phyloP scores from a whole-genome alignment of 2,797 vertebrate species.

The Hippoglossus hippoglossus region DNA sequence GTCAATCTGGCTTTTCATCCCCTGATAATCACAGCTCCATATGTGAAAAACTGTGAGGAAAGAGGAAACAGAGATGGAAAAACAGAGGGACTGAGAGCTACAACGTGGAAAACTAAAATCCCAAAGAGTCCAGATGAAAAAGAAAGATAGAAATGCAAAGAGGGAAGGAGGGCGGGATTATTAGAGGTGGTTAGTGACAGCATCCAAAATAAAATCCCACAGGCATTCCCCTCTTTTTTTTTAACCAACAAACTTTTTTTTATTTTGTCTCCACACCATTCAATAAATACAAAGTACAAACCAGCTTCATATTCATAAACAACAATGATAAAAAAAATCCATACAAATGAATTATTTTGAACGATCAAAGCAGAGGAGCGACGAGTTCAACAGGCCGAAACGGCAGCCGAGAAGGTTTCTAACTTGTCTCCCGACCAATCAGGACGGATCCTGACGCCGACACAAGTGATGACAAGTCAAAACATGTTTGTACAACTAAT shows the following conservation, averaged over 20 bases:
- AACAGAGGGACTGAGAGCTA: neutral
- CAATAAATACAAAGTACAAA: conserved; percentile 89
- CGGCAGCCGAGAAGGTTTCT: neutral
- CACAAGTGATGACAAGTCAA: conserved; percentile 9
- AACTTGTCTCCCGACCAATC: neutral
- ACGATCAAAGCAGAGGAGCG: conserved; percentile 40
- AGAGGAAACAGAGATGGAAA: neutral
- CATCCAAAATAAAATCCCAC: conserved; percentile 44
- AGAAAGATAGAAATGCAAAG: conserved; percentile 18
- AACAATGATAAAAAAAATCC: conserved; percentile 58
- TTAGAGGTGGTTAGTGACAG: conserved; percentile 7
- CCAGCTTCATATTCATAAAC: conserved; percentile 75
- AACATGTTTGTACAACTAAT: neutral
- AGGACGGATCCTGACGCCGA: neutral
- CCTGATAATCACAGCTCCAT: conserved; percentile 37
- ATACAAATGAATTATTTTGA: conserved; percentile 64
- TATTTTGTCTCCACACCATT: conserved; percentile 76
- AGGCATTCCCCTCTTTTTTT: conserved; percentile 24
- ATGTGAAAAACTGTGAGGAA: conserved; percentile 16
- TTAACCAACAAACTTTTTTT: conserved; percentile 56
- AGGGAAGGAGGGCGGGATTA: conserved; percentile 3
- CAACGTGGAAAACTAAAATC: conserved; percentile 22
- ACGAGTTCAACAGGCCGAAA: conserved; percentile 37
- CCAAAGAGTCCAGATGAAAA: conserved; percentile 15
- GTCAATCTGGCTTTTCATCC: conserved; percentile 7